Evolutionary conservation across 2,797 vertebrate species (phyloP).

Genomic region (Echeneis naucrates): DNA sequence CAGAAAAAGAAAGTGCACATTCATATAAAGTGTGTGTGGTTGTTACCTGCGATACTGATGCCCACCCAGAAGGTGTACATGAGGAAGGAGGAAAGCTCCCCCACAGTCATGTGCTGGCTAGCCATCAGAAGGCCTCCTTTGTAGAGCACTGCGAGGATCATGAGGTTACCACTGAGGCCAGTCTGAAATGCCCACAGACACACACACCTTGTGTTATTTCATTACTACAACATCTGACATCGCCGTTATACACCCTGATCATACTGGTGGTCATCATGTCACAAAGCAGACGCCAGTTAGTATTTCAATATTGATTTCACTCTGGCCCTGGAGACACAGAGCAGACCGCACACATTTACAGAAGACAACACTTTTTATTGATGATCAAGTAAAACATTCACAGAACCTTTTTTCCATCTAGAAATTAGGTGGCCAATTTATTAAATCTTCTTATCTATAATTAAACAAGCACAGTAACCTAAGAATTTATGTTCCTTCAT

Average conservation of each 20-base stretch:
- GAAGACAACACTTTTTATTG: neutral
- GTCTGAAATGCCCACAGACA: slow-evolving; percentile 81
- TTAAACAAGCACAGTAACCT: neutral
- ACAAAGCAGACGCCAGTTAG: neutral
- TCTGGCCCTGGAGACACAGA: neutral
- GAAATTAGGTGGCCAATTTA: neutral
- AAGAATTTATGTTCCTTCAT: neutral
- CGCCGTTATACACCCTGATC: slow-evolving; percentile 18
- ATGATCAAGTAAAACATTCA: neutral
- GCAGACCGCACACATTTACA: neutral
- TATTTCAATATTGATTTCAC: neutral
- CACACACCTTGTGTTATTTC: slow-evolving; percentile 17
- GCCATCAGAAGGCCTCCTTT: slow-evolving; percentile 96
- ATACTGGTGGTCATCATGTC: neutral
- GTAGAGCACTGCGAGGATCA: slow-evolving; percentile 94
- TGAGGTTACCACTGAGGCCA: slow-evolving; percentile 95
- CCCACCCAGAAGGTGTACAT: slow-evolving; percentile 99
- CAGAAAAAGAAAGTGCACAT: neutral
- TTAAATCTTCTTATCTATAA: neutral
- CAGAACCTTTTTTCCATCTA: neutral
- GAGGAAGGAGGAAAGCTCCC: slow-evolving; percentile 96
- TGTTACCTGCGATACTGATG: slow-evolving; percentile 94
- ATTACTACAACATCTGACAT: slow-evolving; percentile 43
- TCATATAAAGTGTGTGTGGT: neutral
- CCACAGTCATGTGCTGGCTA: slow-evolving; percentile 93